phyloP scores from a whole-genome alignment of 2,888 invertebrate species.

The Xestia ashworthii region DNA sequence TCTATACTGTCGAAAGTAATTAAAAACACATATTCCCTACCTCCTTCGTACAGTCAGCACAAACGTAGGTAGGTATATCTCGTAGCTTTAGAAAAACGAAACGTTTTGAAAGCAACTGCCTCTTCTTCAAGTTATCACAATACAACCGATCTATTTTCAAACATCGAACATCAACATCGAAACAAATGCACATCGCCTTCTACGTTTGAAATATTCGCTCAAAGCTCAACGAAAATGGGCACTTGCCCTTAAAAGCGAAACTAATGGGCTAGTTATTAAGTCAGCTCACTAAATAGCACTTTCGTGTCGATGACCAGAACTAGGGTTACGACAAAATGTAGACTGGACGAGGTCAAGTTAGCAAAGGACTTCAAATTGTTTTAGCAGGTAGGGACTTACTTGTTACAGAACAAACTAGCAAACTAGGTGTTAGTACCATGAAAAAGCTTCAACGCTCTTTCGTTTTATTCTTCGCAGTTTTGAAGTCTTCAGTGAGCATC shows the following conservation, averaged over 20 bases:
- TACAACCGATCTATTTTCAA: neutral
- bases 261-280: constrained; percentile 56
- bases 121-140: neutral
- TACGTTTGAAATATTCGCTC: constrained; percentile 18
- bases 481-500: neutral
- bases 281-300: constrained; percentile 52
- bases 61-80: no score
- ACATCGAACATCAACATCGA: neutral
- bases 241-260: constrained; percentile 51
- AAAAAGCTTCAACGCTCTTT: neutral
- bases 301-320: constrained; percentile 43
- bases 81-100: no score
- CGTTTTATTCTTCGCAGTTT: neutral
- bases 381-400: neutral
- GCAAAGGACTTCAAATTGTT: constrained; percentile 2
- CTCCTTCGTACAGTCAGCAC: no score
- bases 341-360: constrained; percentile 36
- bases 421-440: neutral
- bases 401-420: neutral
- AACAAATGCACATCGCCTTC: neutral
- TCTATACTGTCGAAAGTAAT: no score
- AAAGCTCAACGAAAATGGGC: constrained; percentile 36
- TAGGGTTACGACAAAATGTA: constrained; percentile 37
- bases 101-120: no score
- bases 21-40: no score